Base-by-base conservation (phyloP, 2,888 invertebrate genomes). In the Cylindroiulus punctatus region DNA sequence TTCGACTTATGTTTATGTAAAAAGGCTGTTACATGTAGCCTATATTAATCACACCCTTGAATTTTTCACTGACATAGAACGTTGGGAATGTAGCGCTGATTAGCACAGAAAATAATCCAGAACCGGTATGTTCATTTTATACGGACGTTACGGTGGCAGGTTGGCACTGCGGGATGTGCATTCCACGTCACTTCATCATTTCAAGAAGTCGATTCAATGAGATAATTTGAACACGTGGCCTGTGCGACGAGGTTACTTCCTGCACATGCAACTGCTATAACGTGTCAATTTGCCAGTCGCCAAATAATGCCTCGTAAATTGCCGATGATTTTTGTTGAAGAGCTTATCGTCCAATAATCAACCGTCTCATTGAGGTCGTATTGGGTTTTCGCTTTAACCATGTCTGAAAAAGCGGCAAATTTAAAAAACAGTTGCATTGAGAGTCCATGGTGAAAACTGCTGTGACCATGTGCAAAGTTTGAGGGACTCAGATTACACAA, bases 331-430 rank as follows among this genome's bases (percentile, higher is more conserved):
- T 76, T 76, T 76, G 30, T 76, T 76, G 8, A 76, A 30, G 26
- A 76, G 76, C 76, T 76, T 76, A 76, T 76, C 76, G 76, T 30
- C 30, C 76, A 76, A 76, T 76, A 8, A 30, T 30, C 76, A 30
- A 22, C 30, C 76, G 26, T 76, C 30, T 30, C n/a, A 76, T 22
- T 76, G 76, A 30, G 30, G 22, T 26, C 30, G 76, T 30, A 76
- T 76, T 76, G 30, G 76, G 22, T 76, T 65, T 65, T 65, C 26
- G 5, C 30, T 36, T 76, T 30, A 22, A 12, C 14, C 76, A 30
- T 76, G 76, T 2, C 12, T 30, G 30, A 26, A 76, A 76, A 76
- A 12, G 44, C 44, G 44, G 44, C 10, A 44, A 44, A 44, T 8
- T 14, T 44, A 8, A 44, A 44, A 44, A 44, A 12, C n/a, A n/a